Conservation (phyloP, 2,113 vertebrate species). For the Fulica atra region DNA sequence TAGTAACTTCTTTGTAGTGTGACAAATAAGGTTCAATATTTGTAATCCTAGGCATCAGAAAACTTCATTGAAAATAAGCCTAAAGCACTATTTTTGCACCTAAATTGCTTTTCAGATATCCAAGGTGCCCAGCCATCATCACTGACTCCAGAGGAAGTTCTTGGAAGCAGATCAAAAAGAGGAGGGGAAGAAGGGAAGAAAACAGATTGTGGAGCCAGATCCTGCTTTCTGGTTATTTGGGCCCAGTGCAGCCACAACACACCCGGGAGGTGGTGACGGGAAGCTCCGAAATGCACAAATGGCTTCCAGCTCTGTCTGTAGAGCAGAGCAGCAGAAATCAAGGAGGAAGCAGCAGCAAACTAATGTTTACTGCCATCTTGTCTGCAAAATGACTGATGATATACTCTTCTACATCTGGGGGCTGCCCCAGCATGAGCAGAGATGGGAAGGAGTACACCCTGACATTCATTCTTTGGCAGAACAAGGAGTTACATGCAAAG, state of each 20-base stretch:
- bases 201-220: conserved; percentile 34
- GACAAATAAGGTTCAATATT: conserved; percentile 32
- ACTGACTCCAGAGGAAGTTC: background rate
- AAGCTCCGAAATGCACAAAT: background rate
- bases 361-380: background rate
- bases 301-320: background rate
- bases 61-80: conserved; percentile 12
- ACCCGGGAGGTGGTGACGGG: background rate
- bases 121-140: background rate
- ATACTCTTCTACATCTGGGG: background rate
- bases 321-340: background rate
- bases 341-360: background rate
- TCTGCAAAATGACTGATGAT: background rate
- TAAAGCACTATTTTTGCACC: conserved; percentile 29
- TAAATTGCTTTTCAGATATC: conserved; percentile 11
- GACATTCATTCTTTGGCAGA: background rate
- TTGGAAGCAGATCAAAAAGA: conserved; percentile 30
- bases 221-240: background rate
- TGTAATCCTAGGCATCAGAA: background rate
- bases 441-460: background rate
- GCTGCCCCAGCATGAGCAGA: background rate
- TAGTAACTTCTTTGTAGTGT: background rate
- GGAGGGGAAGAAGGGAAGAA: background rate
- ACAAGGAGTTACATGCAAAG: background rate
- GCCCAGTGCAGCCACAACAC: background rate